Percentiles rank a stretch among this genome's conserved stretches.
phyloP scores from a whole-genome alignment of 2,888 invertebrate genomes.

The Melanophora roralis region DNA sequence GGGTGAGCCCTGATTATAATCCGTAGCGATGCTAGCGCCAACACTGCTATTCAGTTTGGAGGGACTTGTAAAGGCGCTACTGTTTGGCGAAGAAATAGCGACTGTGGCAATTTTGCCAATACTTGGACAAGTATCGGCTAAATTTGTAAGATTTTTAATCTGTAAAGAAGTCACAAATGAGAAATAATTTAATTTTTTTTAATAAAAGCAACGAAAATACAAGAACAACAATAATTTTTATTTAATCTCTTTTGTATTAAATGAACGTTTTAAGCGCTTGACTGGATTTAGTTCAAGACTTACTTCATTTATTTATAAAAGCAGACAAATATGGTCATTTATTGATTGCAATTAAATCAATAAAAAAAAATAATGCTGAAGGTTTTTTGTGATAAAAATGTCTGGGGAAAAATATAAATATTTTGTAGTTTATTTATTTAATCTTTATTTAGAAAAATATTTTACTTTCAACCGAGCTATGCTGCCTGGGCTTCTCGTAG shows the following conservation, averaged over 20 bases:
- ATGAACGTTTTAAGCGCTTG: constrained; percentile 47
- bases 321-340: constrained; percentile 24
- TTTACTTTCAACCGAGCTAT: not conserved
- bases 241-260: too few relatives aligned
- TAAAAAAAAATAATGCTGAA: constrained; percentile 2
- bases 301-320: not conserved
- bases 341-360: not conserved
- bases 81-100: constrained; percentile 57
- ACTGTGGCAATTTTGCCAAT: constrained; percentile 54
- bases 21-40: constrained; percentile 33
- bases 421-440: not conserved
- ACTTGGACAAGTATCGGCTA: constrained; percentile 62
- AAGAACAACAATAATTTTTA: not conserved
- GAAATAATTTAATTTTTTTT: constrained; percentile 21
- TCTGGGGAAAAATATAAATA: too few relatives aligned
- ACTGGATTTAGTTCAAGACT: constrained; percentile 61
- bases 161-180: constrained; percentile 48
- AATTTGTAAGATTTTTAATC: constrained; percentile 67
- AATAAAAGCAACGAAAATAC: not conserved
- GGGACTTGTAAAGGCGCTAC: constrained; percentile 65
- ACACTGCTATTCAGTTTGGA: constrained; percentile 40
- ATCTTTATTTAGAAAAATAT: not conserved
- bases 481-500: too few relatives aligned
- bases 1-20: constrained; percentile 16
- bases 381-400: not conserved